phyloP scores from a whole-genome alignment of 1,140 invertebrate genomes.

The Euwallacea similis region DNA sequence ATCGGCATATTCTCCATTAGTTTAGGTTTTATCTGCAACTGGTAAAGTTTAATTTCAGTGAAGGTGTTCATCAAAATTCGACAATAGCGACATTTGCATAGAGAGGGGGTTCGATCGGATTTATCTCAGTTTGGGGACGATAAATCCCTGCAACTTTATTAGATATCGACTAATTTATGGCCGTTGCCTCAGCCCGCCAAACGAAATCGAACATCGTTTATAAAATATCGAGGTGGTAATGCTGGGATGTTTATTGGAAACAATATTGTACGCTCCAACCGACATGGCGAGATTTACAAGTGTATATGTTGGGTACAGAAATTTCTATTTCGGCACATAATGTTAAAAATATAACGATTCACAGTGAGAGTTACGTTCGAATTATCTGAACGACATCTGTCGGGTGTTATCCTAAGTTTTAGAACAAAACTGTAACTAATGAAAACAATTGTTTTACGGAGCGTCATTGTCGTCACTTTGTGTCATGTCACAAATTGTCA shows the following conservation, averaged over 20 bases:
- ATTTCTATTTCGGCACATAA: too few relatives aligned
- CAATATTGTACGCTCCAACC: constrained; percentile 20
- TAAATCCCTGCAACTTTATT: constrained; percentile 54
- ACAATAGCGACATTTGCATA: constrained; percentile 44
- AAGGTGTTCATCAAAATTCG: too few relatives aligned
- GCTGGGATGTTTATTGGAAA: constrained; percentile 37
- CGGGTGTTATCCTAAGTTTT: too few relatives aligned
- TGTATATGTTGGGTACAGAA: too few relatives aligned
- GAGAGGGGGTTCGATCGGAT: constrained; percentile 47
- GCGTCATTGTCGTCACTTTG: too few relatives aligned
- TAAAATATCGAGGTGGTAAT: constrained; percentile 47
- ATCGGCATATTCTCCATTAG: not conserved
- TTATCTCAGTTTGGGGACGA: constrained; percentile 48
- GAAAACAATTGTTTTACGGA: too few relatives aligned
- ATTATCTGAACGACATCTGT: too few relatives aligned
- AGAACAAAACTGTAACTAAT: too few relatives aligned
- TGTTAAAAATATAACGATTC: too few relatives aligned
- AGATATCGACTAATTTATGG: constrained; percentile 54
- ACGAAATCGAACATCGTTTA: constrained; percentile 48
- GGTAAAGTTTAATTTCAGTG: too few relatives aligned
- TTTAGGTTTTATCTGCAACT: not conserved
- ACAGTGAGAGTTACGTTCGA: too few relatives aligned
- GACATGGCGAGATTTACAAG: not conserved
- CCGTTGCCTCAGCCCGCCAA: constrained; percentile 46
- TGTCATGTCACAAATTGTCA: too few relatives aligned